Percentiles rank a stretch among this genome's conserved stretches.
phyloP scores from a whole-genome alignment of 2,113 vertebrate genomes.

The Puntigrus tetrazona region DNA sequence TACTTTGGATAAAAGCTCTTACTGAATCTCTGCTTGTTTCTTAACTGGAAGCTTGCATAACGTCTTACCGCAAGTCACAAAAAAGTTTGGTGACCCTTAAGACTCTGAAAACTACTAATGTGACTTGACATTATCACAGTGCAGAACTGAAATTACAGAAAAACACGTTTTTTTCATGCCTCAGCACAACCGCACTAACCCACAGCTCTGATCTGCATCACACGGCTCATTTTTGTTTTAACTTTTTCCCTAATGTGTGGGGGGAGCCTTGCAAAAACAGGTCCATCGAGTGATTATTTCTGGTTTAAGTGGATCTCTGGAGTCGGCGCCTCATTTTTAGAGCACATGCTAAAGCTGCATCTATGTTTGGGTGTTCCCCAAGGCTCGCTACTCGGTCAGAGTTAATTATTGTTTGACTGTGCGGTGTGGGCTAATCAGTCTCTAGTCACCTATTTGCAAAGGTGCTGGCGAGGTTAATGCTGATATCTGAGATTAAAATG shows the following conservation, averaged over 20 bases:
- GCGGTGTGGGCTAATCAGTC: slow-evolving; percentile 35
- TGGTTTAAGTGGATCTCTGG: slow-evolving; percentile 47
- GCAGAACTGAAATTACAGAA: slow-evolving; percentile 13
- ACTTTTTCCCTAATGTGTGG: slow-evolving; percentile 8
- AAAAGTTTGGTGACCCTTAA: not conserved
- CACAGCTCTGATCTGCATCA: slow-evolving; percentile 20
- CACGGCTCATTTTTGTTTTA: slow-evolving; percentile 32
- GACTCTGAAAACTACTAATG: slow-evolving; percentile 23
- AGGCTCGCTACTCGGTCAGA: slow-evolving; percentile 44
- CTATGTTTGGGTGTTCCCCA: slow-evolving; percentile 11
- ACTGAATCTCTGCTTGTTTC: not conserved
- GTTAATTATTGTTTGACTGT: slow-evolving; percentile 48
- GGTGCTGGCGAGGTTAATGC: slow-evolving; percentile 61
- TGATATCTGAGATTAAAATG: slow-evolving; percentile 54
- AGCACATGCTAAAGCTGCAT: slow-evolving; percentile 15
- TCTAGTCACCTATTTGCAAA: slow-evolving; percentile 64
- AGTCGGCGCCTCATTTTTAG: slow-evolving; percentile 15
- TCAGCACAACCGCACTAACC: slow-evolving; percentile 13
- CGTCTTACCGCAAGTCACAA: slow-evolving; percentile 24
- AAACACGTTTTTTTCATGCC: not conserved
- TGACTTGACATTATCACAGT: slow-evolving; percentile 26
- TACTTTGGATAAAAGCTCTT: not conserved
- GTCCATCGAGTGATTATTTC: slow-evolving; percentile 53
- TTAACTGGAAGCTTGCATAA: slow-evolving; percentile 11
- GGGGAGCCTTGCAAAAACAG: slow-evolving; percentile 24